Evolutionary conservation across 2,888 invertebrate genomes (phyloP), one percentile per base, ranked within the genome.

Genomic region (Eurytoma adleriae): DNA sequence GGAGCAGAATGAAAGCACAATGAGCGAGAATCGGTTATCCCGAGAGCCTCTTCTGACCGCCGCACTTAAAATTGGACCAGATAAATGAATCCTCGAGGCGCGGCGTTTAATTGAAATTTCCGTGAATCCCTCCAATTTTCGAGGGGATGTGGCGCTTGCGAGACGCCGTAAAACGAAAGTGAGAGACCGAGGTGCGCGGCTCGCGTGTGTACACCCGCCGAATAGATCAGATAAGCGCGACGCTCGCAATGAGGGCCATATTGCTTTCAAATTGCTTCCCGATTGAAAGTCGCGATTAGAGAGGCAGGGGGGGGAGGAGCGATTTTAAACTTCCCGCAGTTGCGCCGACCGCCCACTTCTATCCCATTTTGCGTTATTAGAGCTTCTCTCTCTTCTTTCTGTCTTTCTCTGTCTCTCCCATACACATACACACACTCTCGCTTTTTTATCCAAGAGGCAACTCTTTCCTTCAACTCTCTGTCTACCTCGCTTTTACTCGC

Each of bases 241-340:
- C 14, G 52, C 52, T 52, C 52, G 84, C 86, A 88, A 88, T 88
- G 87, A 89, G 86, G 86, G 84, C 85, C 86, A 86, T 89, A 90
- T 89, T 89, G 88, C 88, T 87, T 87, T 88, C 87, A 88, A 89
- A 90, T 90, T 89, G 90, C 86, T 90, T 90, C 88, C 85, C 89
- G 90, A 90, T 89, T 88, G 87, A 83, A 86, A 86, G 85, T 84
- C 84, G 84, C 85, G 89, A 89, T 90, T 86, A 84, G 40, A 64
- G 30, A 10, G 3, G 10, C 48, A 79, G 54, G 30, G 71, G 76
- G 67, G 56, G 62, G 30, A 48, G 1, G 67, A 78, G 59, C 57
- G 74, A 81, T 78, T 73, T 81, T 70, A 59, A 57, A 66, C 50
- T 69, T 70, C 56, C 56, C 20, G 40, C 27, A 18, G 18, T 61